Evolutionary conservation across 2,113 vertebrate genomes (phyloP).

Genomic region (Thoracochromis brauschi): DNA sequence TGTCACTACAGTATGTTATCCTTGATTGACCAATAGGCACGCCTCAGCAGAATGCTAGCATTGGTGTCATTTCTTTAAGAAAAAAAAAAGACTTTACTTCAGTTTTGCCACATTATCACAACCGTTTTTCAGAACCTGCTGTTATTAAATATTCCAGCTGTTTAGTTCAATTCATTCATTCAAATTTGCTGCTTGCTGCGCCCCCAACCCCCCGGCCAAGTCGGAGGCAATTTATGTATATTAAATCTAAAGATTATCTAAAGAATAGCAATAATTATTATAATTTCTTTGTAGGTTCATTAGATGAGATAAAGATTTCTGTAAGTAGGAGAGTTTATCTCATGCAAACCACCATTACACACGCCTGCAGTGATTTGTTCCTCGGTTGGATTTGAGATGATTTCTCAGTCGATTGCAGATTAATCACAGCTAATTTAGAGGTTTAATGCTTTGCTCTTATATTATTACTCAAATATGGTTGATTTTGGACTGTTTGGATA

Average conservation of each 20-base stretch:
- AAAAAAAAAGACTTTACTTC: not conserved
- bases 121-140: not conserved
- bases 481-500: not conserved
- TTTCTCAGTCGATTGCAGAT: not conserved
- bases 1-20: not conserved
- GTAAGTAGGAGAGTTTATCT: not conserved
- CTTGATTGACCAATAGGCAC: not conserved
- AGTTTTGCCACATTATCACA: accelerated
- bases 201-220: not conserved
- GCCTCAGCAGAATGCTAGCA: not conserved
- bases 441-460: not conserved
- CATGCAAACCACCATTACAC: not conserved
- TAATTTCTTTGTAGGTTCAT: not conserved
- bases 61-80: not conserved
- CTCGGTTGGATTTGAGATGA: not conserved
- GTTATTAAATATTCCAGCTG: not conserved
- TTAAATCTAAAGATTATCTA: not conserved
- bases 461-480: not conserved
- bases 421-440: not conserved
- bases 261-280: not conserved
- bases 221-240: not conserved
- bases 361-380: not conserved
- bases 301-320: not conserved
- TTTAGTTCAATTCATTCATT: not conserved
- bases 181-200: not conserved